These are phyloP conservation scores for Rhagophthalmus giganteus DNA, from an alignment of 2,888 invertebrate species.

Conservation along the genomic window DNA sequence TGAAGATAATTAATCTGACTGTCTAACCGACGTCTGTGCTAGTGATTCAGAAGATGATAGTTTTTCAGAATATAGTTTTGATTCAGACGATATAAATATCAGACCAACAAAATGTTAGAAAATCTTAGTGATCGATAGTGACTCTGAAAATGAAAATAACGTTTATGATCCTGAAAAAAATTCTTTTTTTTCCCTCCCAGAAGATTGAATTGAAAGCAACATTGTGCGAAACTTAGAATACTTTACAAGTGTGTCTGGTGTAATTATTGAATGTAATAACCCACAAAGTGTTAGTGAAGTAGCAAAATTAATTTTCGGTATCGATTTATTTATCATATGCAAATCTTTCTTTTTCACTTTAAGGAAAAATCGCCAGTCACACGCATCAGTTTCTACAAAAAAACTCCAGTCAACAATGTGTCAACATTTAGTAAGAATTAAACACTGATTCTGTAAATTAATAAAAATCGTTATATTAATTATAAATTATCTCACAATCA, in stretches of 20 bases:
- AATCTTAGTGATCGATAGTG: constrained; percentile 42
- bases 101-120: constrained; percentile 10
- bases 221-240: neutral
- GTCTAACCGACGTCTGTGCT: neutral
- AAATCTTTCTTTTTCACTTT: too few relatives aligned
- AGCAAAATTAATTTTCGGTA: neutral
- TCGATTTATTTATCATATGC: neutral
- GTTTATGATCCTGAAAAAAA: too few relatives aligned
- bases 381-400: too few relatives aligned
- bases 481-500: too few relatives aligned
- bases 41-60: neutral
- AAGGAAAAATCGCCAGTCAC: too few relatives aligned
- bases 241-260: neutral
- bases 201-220: neutral
- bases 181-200: too few relatives aligned
- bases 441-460: too few relatives aligned
- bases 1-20: too few relatives aligned
- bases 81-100: constrained; percentile 13
- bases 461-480: too few relatives aligned
- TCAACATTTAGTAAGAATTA: too few relatives aligned
- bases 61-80: neutral
- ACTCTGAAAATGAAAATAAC: too few relatives aligned
- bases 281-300: neutral
- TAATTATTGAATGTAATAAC: neutral
- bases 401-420: too few relatives aligned